phyloP scores from a whole-genome alignment of 2,113 vertebrate genomes.

The Caracal caracal region DNA sequence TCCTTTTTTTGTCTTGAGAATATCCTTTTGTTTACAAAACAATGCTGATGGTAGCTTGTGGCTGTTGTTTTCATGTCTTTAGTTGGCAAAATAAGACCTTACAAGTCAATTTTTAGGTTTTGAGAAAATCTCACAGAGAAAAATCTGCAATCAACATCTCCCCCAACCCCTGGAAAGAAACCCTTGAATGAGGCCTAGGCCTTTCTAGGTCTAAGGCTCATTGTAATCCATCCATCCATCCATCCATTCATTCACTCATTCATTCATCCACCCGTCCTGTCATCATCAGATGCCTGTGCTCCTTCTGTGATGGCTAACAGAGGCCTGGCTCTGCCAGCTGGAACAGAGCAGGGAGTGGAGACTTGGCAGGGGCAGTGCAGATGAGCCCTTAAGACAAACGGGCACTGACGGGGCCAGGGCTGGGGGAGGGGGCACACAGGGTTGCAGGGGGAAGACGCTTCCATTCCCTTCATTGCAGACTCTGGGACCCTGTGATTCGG shows the following conservation, averaged over 20 bases:
- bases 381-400: neutral
- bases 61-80: neutral
- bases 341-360: neutral
- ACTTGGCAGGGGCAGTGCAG: neutral
- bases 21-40: constrained; percentile 51
- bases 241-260: neutral
- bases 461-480: neutral
- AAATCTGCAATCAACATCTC: neutral
- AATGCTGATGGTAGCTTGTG: neutral
- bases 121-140: neutral
- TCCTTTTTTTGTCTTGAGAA: neutral
- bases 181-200: neutral
- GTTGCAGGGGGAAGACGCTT: neutral
- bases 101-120: constrained; percentile 35
- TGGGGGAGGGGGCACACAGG: neutral
- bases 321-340: neutral
- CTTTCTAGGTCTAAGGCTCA: neutral
- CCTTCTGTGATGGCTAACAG: neutral
- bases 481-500: neutral
- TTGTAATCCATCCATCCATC: neutral
- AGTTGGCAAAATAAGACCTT: constrained; percentile 55
- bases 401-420: neutral
- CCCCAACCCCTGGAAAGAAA: neutral
- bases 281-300: neutral
- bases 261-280: neutral